phyloP scores from a whole-genome alignment of 1,140 invertebrate genomes.

The Atopsyche davidsoni region DNA sequence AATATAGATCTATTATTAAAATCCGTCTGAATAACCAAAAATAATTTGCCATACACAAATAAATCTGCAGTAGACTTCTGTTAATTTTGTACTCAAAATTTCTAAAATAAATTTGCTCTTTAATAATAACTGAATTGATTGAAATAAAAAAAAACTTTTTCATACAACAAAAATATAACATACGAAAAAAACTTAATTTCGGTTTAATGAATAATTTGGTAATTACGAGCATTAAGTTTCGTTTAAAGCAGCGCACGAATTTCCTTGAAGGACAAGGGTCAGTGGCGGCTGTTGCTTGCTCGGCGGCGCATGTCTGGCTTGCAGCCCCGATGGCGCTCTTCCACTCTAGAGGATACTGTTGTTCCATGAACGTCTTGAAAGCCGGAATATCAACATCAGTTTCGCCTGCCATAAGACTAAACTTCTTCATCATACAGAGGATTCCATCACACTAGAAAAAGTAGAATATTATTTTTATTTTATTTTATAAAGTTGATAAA shows the following conservation, averaged over 20 bases:
- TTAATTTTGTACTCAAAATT: too few species aligned
- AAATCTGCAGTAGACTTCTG: too few species aligned
- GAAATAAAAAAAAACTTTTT: not conserved
- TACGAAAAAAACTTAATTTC: not conserved
- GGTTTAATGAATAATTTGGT: not conserved
- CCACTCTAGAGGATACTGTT: not conserved
- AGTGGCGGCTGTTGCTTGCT: not conserved
- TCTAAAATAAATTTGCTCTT: not conserved
- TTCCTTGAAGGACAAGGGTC: not conserved
- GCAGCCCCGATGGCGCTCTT: not conserved
- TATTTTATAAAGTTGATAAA: too few species aligned
- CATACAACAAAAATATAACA: not conserved
- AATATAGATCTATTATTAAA: not conserved
- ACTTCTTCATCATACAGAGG: not conserved
- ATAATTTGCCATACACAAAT: too few species aligned
- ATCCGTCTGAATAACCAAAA: not conserved
- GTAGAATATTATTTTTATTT: too few species aligned
- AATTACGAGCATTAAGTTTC: not conserved
- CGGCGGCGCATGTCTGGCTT: not conserved
- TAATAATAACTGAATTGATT: not conserved
- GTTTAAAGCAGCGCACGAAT: too few species aligned
- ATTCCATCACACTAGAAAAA: not conserved
- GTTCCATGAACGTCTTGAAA: not conserved
- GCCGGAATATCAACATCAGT: not conserved
- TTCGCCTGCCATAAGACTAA: not conserved